These are phyloP conservation scores for Paratrypauchen microcephalus DNA, from an alignment of 2,797 vertebrate genomes.

Conservation along the genomic window DNA sequence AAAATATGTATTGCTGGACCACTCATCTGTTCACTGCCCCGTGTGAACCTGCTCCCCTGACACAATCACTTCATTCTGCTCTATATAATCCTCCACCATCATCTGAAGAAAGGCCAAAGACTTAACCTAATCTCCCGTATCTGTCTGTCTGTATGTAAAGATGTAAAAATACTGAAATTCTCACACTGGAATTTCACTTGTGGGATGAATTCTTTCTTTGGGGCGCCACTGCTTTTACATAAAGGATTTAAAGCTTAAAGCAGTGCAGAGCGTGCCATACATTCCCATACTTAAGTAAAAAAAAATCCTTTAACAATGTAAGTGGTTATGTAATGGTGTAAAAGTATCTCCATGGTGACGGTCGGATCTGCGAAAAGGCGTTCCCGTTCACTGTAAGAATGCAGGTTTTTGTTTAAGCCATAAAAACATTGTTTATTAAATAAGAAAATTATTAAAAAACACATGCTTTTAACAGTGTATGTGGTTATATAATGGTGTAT, in stretches of 20 bases:
- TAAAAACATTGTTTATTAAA: no score
- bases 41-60: slow-evolving; percentile 2
- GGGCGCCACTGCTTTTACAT: slow-evolving; percentile 22
- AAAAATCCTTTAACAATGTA: slow-evolving; percentile 56
- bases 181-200: slow-evolving; percentile 9
- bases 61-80: slow-evolving; percentile 51
- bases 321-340: slow-evolving; percentile 34
- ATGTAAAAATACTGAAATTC: slow-evolving; percentile 20
- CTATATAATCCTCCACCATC: slow-evolving; percentile 54
- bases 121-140: neutral
- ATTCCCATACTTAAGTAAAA: slow-evolving; percentile 42
- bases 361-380: no score
- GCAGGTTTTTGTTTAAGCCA: no score
- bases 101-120: slow-evolving; percentile 34
- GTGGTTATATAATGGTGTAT: slow-evolving; percentile 34
- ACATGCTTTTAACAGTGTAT: slow-evolving; percentile 49
- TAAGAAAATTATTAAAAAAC: no score
- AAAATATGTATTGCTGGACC: neutral
- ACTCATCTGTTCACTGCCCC: slow-evolving; percentile 36
- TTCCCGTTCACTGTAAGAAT: no score
- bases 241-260: slow-evolving; percentile 50
- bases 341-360: no score
- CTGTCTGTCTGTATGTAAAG: neutral
- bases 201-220: neutral
- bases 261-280: slow-evolving; percentile 47